Evolutionary conservation across 2,113 vertebrate species (phyloP), one percentile per base, ranked within the genome.

Genomic region (Athene cunicularia): DNA sequence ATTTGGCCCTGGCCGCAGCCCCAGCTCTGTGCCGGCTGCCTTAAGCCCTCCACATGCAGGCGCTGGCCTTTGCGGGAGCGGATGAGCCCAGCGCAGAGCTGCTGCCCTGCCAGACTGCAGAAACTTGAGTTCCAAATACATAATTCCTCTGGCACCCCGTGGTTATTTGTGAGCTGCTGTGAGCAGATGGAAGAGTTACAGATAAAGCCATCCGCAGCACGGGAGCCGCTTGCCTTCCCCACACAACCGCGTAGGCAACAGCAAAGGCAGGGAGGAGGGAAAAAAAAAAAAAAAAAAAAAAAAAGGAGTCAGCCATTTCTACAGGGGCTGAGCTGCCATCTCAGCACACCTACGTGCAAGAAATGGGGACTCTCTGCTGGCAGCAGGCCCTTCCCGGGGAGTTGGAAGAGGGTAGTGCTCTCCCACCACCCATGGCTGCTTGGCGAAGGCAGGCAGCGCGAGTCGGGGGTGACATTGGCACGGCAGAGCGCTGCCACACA

Each of bases 111-210:
- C 96, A 97, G 95, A 58, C 94, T 95, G 97, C 95, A 86, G 96
- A 92, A 93, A 94, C 95, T 83, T 59, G 87, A 91, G 96, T 93
- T 92, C 88, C 88, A 91, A 94, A 95, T 95, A 72, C 97, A 89
- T 94, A 97, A 96, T 97, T 97, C 91, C 96, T 97, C 92, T 97
- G 96, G 96, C 97, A 97, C 96, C 96, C 95, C 55, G 81, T 41
- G 92, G 96, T 93, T 96, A 93, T 96, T 96, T 97, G 97, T 52
- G 95, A 95, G 95, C 96, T 91, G 96, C 91, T 96, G 96, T 81
- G 92, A 96, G 96, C 95, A 97, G 91, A 93, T 80, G 91, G 97
- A 95, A 94, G 95, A 97, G 97, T 81, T 94, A 90, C 92, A 94
- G 94, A 96, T 96, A 97, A 97, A 98, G 97, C 97, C 94, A 88